Evolutionary conservation across 2,888 invertebrate species (phyloP), one percentile per base, ranked within the genome.

Genomic region (Hirtodrosophila duncani): DNA sequence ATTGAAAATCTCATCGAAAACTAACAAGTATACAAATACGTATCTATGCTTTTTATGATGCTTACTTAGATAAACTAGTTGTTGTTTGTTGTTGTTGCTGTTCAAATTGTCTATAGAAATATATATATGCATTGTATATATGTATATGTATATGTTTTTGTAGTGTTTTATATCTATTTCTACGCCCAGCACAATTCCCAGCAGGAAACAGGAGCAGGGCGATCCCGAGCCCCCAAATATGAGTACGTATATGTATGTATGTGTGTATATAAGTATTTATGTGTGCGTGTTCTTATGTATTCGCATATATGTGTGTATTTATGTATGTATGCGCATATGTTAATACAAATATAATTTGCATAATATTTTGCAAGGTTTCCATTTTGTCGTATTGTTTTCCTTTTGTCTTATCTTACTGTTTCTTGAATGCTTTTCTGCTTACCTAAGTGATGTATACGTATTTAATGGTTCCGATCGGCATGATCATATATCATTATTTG

Each of bases 41-140:
- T 26, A 9, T 27, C 36, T 33, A 26, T 44, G 14, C 36, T 7
- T 13, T 18, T 27, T 44, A 10, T 17, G 9, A 26, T 44, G 45
- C 10, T 24, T 16, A 37, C 18, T 13, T 30, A 16, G 8, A 9
- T 46, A 44, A 52, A 65, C 38, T 26, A 45, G 34, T 48, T 63
- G 41, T 48, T 50, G 43, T 62, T 36, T 43, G 16, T 27, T 57
- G 18, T 53, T 38, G 27, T 10, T 27, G 42, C 13, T 38, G 21
- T 17, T 3, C 20, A 20, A 16, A 20, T 46, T 10, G 23, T 41
- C 60, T 56, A 61, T 63, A 63, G 55, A 63, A 64, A 63, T 63
- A 61, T 63, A 59, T 59, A 50, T 61, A 30, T 53, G 8, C 36
- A 18, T 52, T 16, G 10, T 41, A 13, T 31, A 18, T 34, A 9